Evolutionary conservation across 2,113 vertebrate species (phyloP), one percentile per base, ranked within the genome.

Genomic region (Semnornis frantzii): DNA sequence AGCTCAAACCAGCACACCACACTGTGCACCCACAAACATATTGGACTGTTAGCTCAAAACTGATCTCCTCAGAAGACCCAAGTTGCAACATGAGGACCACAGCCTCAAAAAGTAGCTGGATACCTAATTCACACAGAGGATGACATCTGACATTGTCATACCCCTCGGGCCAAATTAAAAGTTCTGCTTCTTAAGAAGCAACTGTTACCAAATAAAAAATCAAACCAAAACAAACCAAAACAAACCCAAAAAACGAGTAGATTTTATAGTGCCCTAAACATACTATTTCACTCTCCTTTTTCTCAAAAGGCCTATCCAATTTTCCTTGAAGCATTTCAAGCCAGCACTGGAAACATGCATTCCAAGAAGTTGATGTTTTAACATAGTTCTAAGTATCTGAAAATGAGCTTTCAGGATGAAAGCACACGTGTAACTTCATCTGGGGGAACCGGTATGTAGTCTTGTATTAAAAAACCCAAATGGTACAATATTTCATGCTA

Each of bases 281-380:
- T 31, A 83, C 19, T 77, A 74, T 74, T 95, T 87, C 62, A 69
- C 34, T 92, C 79, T 44, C 50, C 19, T 10, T 92, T 94, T 95
- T 91, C 85, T 94, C 72, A 68, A 81, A 93, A 92, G 85, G 5
- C 48, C 76, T 85, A 87, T 91, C 87, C 75, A 93, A n/a, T 91
- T 95, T 95, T 87, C 64, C 76, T 83, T 62, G 66, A 92, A 94
- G 73, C 58, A 54, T 72, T 87, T 92, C 72, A 85, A 33, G 72
- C 58, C 44, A 60, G 39, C 48, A 58, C 69, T 95, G 85, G 82
- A 91, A 93, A 91, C 37, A 39, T 0, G 1, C 91, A 91, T 96
- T 91, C 93, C 96, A 92, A 69, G 91, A 95, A 95, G 93, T 82
- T 87, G 87, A 94, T 91, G 87, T 82, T 95, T 95, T 93, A 93